Conservation (phyloP, 2,888 invertebrate genomes). For the Dicroscelio sp. region DNA sequence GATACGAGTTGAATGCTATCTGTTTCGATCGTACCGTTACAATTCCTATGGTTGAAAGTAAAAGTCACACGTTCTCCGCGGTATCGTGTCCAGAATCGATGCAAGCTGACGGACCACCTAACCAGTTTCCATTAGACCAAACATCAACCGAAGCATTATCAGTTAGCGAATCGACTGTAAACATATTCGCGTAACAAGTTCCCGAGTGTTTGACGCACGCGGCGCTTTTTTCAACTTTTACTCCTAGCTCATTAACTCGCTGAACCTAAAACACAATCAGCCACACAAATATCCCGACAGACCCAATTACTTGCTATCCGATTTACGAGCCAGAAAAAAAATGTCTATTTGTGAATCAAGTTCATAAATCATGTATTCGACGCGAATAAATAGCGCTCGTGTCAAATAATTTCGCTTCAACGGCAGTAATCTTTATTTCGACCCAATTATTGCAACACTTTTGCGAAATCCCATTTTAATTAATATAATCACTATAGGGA, state of each 20-base stretch:
- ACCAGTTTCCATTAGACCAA: constrained; percentile 78
- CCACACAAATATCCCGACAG: constrained; percentile 32
- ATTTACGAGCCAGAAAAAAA: constrained; percentile 50
- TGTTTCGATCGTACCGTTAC: constrained; percentile 67
- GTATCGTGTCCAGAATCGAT: constrained; percentile 69
- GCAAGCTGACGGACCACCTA: constrained; percentile 75
- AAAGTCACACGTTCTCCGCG: constrained; percentile 73
- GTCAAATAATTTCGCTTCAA: constrained; percentile 37
- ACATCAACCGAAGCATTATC: constrained; percentile 79
- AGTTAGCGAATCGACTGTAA: constrained; percentile 62
- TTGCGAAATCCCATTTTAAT: constrained; percentile 27
- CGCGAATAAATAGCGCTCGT: constrained; percentile 27
- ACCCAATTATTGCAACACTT: constrained; percentile 27
- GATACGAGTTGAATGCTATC: constrained; percentile 60
- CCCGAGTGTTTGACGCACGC: constrained; percentile 69
- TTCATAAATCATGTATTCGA: constrained; percentile 56
- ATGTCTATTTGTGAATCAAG: constrained; percentile 23
- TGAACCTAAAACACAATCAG: constrained; percentile 52
- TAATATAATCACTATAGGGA: constrained; percentile 26
- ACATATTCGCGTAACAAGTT: constrained; percentile 72
- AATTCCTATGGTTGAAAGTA: constrained; percentile 69
- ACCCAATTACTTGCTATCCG: constrained; percentile 37
- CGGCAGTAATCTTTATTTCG: constrained; percentile 51
- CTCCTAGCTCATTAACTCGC: constrained; percentile 60
- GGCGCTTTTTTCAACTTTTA: constrained; percentile 56